phyloP scores from a whole-genome alignment of 30 jellyfish, hydroid and myxozoan species.

The Rhopilema esculentum region DNA sequence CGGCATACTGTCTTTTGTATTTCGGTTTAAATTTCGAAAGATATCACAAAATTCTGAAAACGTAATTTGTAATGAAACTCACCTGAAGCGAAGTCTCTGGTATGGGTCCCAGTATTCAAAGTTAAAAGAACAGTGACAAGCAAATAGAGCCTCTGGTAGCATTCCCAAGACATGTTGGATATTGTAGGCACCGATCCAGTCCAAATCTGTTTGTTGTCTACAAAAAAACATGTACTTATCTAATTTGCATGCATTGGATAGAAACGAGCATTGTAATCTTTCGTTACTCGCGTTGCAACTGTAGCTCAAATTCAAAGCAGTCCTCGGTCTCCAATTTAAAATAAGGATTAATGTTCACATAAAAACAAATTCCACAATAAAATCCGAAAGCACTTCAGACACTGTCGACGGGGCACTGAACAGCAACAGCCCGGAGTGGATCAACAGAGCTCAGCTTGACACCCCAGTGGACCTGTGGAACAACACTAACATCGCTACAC shows the following conservation, averaged over 20 bases:
- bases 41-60: no score
- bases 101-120: neutral
- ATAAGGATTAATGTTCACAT: constrained; percentile 5
- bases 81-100: neutral
- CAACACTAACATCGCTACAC: neutral
- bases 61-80: neutral
- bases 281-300: constrained; percentile 14
- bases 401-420: neutral
- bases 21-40: no score
- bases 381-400: constrained; percentile 10
- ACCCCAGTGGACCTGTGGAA: constrained; percentile 24
- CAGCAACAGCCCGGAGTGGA: constrained; percentile 13
- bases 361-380: constrained; percentile 46
- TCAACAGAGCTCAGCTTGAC: constrained; percentile 43
- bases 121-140: neutral
- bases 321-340: constrained; percentile 16
- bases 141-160: neutral
- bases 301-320: constrained; percentile 10
- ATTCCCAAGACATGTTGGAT: neutral
- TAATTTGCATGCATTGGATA: constrained; percentile 2
- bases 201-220: constrained; percentile 13
- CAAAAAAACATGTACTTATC: constrained; percentile 4
- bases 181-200: constrained; percentile 1
- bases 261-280: neutral
- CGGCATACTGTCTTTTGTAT: no score